Base-by-base conservation (phyloP, 2,888 invertebrate species). In the Platerodrilus igneus region DNA sequence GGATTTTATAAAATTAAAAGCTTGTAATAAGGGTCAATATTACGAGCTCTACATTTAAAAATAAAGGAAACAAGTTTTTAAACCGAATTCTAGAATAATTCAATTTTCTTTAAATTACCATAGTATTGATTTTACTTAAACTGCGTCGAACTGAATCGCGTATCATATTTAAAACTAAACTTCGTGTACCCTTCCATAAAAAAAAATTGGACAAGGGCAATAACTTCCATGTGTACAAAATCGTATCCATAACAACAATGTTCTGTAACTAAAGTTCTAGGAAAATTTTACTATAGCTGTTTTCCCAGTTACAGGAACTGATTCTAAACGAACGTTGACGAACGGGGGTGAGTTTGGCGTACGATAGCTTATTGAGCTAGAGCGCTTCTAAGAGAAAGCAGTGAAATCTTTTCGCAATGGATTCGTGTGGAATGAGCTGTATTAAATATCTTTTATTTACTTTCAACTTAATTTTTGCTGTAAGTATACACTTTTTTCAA, bases 381-480 rank as follows among this genome's bases (percentile, higher is more conserved):
- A n/a, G 38, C 30, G 35, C 34, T 38, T 43, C 18, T 29, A 23
- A 19, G 43, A 15, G 43, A 38, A 25, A 37, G 38, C 25, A 42
- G 19, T 29, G 37, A 10, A 29, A 22, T n/a, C n/a, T 11, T 22
- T 29, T 22, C 25, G 39, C 37, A 7, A 58, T 60, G 60, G 52
- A 56, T 41, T 50, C 51, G 23, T 59, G 58, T 39, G 81, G 83
- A 50, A 81, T 83, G 81, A 76, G 72, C 62, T 76, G 80, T 59
- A 80, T 84, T 36, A 85, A 85, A 63, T 85, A 83, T 58, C 75
- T 85, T 71, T 70, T 86, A 51, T 73, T 85, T 55, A 72, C 81
- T 50, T 80, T 85, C 52, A 85, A 84, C 60, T 75, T 83, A 10
- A 77, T 85, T 63, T 85, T 85, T 66, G 79, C 82, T 70, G 85